These are phyloP conservation scores for Drosophila pruinosa DNA, from an alignment of 1,140 invertebrate species.

Conservation along the genomic window DNA sequence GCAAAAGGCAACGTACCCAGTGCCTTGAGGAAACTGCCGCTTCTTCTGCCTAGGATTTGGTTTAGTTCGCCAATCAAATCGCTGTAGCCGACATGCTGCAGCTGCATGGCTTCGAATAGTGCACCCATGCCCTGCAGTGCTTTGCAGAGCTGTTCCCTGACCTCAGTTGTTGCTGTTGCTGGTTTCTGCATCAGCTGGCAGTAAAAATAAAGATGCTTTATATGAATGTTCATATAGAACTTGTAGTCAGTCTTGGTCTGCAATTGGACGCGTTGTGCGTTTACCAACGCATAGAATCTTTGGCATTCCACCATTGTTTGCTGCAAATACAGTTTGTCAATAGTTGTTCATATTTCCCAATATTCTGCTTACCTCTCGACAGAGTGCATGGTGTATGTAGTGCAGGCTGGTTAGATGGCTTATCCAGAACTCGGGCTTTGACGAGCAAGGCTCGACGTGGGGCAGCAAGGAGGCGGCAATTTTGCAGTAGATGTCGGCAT, in stretches of 20 bases:
- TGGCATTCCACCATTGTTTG: slow-evolving; percentile 23
- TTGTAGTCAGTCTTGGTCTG: slow-evolving; percentile 40
- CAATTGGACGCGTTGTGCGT: slow-evolving; percentile 30
- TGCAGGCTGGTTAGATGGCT: slow-evolving; percentile 52
- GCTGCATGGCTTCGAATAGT: slow-evolving; percentile 42
- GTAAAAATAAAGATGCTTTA: slow-evolving; percentile 41
- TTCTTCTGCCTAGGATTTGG: slow-evolving; percentile 41
- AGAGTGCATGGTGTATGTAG: slow-evolving; percentile 50
- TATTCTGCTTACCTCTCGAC: slow-evolving; percentile 28
- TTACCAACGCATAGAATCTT: slow-evolving; percentile 46
- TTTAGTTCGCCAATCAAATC: slow-evolving; percentile 41
- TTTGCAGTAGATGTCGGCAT: slow-evolving; percentile 51
- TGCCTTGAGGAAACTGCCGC: slow-evolving; percentile 17
- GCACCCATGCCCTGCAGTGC: slow-evolving; percentile 34
- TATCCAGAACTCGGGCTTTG: slow-evolving; percentile 46
- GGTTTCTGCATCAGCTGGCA: slow-evolving; percentile 22
- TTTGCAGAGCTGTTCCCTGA: slow-evolving; percentile 7
- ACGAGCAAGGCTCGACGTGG: slow-evolving; percentile 21
- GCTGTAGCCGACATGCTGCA: not conserved
- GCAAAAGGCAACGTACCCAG: slow-evolving; percentile 24
- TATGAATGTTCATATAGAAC: slow-evolving; percentile 54
- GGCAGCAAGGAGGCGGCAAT: slow-evolving; percentile 49
- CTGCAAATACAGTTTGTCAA: slow-evolving; percentile 8
- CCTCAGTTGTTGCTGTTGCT: not conserved
- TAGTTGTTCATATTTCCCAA: not conserved